These are phyloP conservation scores for Loriculus beryllinus DNA, from an alignment of 2,797 vertebrate species.

Conservation along the genomic window DNA sequence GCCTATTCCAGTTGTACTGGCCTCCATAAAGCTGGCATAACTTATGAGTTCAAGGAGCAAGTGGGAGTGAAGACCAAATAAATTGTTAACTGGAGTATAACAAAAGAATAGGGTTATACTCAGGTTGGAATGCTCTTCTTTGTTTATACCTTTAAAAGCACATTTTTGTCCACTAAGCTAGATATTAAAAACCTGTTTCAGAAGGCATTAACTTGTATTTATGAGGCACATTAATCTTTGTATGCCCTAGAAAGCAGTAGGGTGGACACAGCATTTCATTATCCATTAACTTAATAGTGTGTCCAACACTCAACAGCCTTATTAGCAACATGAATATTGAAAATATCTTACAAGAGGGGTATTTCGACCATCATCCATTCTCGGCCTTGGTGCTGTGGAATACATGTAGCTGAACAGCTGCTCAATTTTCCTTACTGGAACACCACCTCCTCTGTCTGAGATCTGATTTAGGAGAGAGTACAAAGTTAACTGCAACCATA, in stretches of 20 bases:
- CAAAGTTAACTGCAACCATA: neutral
- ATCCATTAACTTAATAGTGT: neutral
- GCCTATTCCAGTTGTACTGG: neutral
- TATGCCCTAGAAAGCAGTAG: neutral
- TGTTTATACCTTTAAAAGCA: neutral
- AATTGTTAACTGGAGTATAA: neutral
- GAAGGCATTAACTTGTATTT: neutral
- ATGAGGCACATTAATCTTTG: neutral
- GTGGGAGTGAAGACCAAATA: neutral
- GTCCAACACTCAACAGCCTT: neutral
- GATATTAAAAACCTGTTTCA: neutral
- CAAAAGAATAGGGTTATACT: neutral
- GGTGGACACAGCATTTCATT: rapidly evolving
- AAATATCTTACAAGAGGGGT: conserved; percentile 88
- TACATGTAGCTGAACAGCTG: conserved; percentile 96
- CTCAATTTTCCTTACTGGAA: conserved; percentile 92
- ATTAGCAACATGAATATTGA: neutral
- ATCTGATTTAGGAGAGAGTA: conserved; percentile 79
- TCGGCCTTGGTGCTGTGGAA: conserved; percentile 92
- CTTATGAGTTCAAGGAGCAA: neutral
- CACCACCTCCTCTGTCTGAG: conserved; percentile 93
- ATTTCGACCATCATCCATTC: conserved; percentile 83
- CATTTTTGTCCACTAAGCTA: neutral
- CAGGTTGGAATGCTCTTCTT: neutral
- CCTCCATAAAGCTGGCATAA: neutral